Evolutionary conservation across 2,797 vertebrate species (phyloP).

Genomic region (Centropyge bicolor): DNA sequence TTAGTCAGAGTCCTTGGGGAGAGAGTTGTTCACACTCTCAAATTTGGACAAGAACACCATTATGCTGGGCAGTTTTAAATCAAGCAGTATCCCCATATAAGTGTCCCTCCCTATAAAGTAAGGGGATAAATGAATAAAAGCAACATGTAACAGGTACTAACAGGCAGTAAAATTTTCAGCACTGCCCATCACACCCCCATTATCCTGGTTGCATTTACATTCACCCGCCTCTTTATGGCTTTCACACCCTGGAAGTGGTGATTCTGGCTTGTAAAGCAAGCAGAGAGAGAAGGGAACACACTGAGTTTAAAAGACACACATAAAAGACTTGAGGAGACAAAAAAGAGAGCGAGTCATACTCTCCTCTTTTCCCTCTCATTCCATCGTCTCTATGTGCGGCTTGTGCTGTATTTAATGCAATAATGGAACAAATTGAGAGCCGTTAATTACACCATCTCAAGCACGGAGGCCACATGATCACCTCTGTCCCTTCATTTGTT

Average conservation of each 20-base stretch:
- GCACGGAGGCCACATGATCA: not conserved
- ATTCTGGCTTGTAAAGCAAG: slow-evolving; percentile 66
- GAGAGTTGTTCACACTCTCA: slow-evolving; percentile 8
- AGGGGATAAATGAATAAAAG: slow-evolving; percentile 50
- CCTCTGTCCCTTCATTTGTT: not conserved
- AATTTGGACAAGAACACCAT: slow-evolving; percentile 20
- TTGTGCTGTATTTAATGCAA: not conserved
- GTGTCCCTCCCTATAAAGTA: slow-evolving; percentile 39
- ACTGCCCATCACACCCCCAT: slow-evolving; percentile 64
- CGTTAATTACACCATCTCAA: not conserved
- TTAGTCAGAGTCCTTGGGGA: not conserved
- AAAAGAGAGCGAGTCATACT: slow-evolving; percentile 7
- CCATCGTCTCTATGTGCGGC: not conserved
- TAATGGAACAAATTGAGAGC: not conserved
- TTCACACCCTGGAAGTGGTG: slow-evolving; percentile 50
- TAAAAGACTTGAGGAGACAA: slow-evolving; percentile 12
- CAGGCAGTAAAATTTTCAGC: slow-evolving; percentile 61
- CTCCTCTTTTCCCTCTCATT: not conserved
- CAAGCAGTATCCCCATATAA: slow-evolving; percentile 34
- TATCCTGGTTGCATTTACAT: slow-evolving; percentile 63
- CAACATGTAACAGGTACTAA: slow-evolving; percentile 53
- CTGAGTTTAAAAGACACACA: slow-evolving; percentile 40
- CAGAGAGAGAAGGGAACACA: slow-evolving; percentile 17
- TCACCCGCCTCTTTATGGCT: slow-evolving; percentile 57
- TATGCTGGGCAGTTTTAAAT: slow-evolving; percentile 30